These are phyloP conservation scores for Chrysomela aeneicollis DNA, from an alignment of 2,888 invertebrate species.

Conservation along the genomic window DNA sequence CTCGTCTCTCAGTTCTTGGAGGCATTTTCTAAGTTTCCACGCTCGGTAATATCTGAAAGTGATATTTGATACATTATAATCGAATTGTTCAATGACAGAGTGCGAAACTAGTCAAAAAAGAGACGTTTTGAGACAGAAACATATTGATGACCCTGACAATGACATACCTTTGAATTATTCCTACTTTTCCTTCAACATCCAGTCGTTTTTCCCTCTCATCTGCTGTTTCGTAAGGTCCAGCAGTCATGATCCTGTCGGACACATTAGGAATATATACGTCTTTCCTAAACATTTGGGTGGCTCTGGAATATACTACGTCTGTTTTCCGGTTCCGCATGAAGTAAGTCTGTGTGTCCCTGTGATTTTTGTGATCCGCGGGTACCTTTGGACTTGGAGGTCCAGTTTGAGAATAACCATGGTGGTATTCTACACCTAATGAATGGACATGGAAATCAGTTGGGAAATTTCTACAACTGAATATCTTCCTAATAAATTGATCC, in stretches of 20 bases:
- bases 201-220: conserved; percentile 68
- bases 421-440: conserved; percentile 68
- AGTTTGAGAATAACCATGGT: conserved; percentile 87
- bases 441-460: too few relatives aligned
- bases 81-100: too few relatives aligned
- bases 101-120: too few relatives aligned
- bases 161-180: conserved; percentile 72
- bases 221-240: conserved; percentile 72
- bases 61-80: too few relatives aligned
- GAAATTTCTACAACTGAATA: too few relatives aligned
- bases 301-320: conserved; percentile 66
- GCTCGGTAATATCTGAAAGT: conserved; percentile 63
- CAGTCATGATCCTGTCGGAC: conserved; percentile 68
- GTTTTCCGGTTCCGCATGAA: conserved; percentile 64
- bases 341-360: conserved; percentile 73
- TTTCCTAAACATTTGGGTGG: conserved; percentile 69
- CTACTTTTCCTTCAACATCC: conserved; percentile 62
- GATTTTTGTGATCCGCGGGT: conserved; percentile 64
- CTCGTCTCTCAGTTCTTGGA: conserved; percentile 63
- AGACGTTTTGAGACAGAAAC: too few relatives aligned
- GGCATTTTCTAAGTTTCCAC: conserved; percentile 64
- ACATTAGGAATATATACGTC: conserved; percentile 69
- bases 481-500: too few relatives aligned
- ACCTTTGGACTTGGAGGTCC: conserved; percentile 67
- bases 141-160: too few relatives aligned